A percentile compares a stretch with the other conserved stretches of the same genome.
Conservation (phyloP, 2,888 invertebrate species). For the Erpobdella octoculata region DNA sequence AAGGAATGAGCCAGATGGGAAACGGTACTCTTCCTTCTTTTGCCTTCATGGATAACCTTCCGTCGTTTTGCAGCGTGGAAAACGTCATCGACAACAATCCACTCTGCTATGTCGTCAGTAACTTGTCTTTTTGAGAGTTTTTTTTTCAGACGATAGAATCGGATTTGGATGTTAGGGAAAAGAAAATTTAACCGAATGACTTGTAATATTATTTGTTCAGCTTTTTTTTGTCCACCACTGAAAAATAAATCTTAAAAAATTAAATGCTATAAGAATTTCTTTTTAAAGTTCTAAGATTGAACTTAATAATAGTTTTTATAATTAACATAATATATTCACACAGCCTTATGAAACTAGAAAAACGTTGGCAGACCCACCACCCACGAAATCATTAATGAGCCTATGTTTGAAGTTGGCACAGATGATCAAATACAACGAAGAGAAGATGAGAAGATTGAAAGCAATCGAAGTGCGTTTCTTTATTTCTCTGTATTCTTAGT, state of each 20-base stretch:
- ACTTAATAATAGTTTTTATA: no score
- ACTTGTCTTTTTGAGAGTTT: no score
- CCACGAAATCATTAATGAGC: slow-evolving; percentile 3
- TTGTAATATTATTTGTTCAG: no score
- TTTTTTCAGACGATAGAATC: no score
- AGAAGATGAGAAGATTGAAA: slow-evolving; percentile 21
- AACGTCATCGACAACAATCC: slow-evolving; percentile 7
- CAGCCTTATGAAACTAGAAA: slow-evolving; percentile 16
- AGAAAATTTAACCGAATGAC: no score
- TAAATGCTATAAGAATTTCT: no score
- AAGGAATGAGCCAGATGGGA: neutral
- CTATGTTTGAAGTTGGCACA: slow-evolving; percentile 20
- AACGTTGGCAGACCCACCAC: neutral
- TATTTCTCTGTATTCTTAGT: no score
- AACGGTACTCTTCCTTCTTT: slow-evolving; percentile 7
- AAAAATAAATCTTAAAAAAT: no score
- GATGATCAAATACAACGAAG: slow-evolving; percentile 28
- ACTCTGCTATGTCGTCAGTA: slow-evolving; percentile 8
- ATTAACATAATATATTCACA: neutral
- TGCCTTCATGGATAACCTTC: slow-evolving; percentile 13
- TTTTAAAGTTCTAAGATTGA: no score
- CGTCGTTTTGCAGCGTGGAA: slow-evolving; percentile 20
- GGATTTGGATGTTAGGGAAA: no score
- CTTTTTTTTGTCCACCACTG: no score
- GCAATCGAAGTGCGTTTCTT: slow-evolving; percentile 10